Conservation (phyloP, 2,113 vertebrate genomes). For the Prietella phreatophila region DNA sequence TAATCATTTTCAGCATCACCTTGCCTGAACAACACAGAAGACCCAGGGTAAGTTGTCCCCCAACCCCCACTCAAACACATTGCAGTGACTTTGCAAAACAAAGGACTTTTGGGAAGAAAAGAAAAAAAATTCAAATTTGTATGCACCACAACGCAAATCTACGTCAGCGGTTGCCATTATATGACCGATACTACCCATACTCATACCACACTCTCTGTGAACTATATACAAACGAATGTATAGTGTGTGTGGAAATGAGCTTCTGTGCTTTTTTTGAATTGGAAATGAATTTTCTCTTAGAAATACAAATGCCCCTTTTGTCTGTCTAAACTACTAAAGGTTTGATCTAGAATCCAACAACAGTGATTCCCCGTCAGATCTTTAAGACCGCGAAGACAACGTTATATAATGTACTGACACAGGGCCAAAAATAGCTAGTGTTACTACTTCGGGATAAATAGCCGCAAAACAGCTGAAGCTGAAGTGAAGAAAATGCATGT, state of each 20-base stretch:
- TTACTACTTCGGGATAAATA: background rate
- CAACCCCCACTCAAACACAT: background rate
- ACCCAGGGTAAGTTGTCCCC: background rate
- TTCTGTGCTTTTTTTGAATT: background rate
- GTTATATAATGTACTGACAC: background rate
- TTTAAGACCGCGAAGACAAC: background rate
- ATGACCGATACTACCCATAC: background rate
- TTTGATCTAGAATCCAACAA: background rate
- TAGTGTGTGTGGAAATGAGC: background rate
- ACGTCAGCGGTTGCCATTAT: background rate
- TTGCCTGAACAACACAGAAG: background rate
- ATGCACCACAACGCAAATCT: background rate
- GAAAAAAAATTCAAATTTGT: constrained; percentile 22
- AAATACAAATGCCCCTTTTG: background rate
- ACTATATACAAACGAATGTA: background rate
- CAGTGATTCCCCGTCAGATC: background rate
- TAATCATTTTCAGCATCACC: background rate
- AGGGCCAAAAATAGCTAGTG: background rate
- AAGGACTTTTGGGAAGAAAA: background rate
- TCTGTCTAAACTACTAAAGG: background rate
- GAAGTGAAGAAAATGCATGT: background rate
- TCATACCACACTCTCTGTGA: background rate
- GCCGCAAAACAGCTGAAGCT: background rate
- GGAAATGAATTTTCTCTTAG: background rate
- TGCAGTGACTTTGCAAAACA: constrained; percentile 17